Evolutionary conservation across 2,888 invertebrate species (phyloP), one percentile per base, ranked within the genome.

Genomic region (Tenthredo distinguenda): DNA sequence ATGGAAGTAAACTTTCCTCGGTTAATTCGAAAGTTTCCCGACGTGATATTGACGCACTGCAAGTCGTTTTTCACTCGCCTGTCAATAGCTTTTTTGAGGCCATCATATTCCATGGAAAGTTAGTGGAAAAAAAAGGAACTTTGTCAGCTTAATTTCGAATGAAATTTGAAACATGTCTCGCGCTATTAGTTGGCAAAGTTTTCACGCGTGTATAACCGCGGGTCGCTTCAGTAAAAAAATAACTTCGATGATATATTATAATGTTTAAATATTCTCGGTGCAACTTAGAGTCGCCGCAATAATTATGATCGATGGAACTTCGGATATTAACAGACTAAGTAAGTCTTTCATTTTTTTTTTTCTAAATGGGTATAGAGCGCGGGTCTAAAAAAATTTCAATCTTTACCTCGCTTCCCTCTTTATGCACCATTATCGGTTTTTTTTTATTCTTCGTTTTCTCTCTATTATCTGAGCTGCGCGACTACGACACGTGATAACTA

Each of bases 111-210:
- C 40, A 58, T 81, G 12, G 26, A 68, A 18, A 31, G 47, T 83
- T 37, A 31, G 18, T 34, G 5, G 31, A 6, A n/a, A 37, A 37
- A n/a, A 12, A 18, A 34, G 34, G 34, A 83, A 83, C n/a, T 83
- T 83, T 37, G 68, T 83, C 68, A 62, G 31, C 47, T 81, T 65
- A 83, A 71, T 83, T 83, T 83, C 47, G 21, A 83, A 68, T 31
- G 9, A 83, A 68, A 83, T 83, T 83, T 68, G 47, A 68, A 83
- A 83, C 83, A 34, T 18, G 83, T 83, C 83, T 65, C 68, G 68
- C 43, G 68, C 83, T 50, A 83, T 83, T 83, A 83, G 83, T 68
- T 71, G 68, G 34, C 26, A 31, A 71, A 83, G 68, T 68, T 83
- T 68, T n/a, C 9, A 34, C 68, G 47, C 71, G 10, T 68, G 47